Evolutionary conservation across 2,888 invertebrate species (phyloP).

Genomic region (Lysandra coridon): DNA sequence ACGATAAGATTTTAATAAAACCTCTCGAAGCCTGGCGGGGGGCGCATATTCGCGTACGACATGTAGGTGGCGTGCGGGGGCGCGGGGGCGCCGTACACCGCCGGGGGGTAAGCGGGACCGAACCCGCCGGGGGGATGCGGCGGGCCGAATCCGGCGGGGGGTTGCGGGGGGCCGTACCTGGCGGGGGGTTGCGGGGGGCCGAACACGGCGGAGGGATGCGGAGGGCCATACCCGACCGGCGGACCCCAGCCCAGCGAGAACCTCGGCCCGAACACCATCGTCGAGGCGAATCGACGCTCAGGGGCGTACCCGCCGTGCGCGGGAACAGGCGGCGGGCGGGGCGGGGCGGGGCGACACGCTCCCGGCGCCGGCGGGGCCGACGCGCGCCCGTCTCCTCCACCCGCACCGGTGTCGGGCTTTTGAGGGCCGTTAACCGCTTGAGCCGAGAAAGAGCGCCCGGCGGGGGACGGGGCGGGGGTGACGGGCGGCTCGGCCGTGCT

Average conservation of each 20-base stretch:
- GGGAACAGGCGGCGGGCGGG: background rate
- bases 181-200: background rate
- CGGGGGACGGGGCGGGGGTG: background rate
- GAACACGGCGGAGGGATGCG: background rate
- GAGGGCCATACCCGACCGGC: background rate
- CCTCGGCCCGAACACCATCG: background rate
- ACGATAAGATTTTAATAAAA: background rate
- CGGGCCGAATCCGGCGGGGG: background rate
- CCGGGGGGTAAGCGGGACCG: background rate
- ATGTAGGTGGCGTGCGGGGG: background rate
- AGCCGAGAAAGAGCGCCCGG: background rate
- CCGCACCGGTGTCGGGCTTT: background rate
- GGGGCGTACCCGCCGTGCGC: background rate
- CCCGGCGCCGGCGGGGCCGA: background rate
- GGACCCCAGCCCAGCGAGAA: background rate
- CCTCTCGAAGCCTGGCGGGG: constrained; percentile 16
- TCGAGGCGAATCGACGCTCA: background rate
- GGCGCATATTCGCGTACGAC: background rate
- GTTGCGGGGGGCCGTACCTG: background rate
- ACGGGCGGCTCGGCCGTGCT: constrained; percentile 18
- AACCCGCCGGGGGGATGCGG: background rate
- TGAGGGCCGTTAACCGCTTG: background rate
- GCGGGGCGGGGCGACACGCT: background rate
- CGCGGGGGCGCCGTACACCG: background rate
- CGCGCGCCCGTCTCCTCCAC: background rate